Conservation (phyloP, 1,140 invertebrate genomes). For the Ceratina australensis region DNA sequence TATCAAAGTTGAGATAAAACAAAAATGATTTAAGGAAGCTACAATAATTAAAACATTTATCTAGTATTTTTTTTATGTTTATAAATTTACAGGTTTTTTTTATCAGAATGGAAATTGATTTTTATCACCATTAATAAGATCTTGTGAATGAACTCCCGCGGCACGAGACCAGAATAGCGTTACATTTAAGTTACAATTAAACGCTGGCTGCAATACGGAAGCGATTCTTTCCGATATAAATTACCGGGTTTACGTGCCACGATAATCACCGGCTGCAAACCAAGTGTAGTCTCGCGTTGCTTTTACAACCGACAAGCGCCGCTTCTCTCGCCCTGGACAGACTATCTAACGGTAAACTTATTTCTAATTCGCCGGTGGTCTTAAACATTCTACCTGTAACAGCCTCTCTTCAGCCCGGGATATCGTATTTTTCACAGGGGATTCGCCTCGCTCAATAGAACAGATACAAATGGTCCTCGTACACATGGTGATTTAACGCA, state of each 20-base stretch:
- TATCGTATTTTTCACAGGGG: no score
- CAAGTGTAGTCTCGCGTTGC: conserved; percentile 16
- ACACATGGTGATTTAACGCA: no score
- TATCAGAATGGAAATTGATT: no score
- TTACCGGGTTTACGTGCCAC: conserved; percentile 7
- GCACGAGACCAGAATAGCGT: neutral
- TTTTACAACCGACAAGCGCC: conserved; percentile 7
- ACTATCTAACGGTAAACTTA: conserved; percentile 31
- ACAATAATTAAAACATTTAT: no score
- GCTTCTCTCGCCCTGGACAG: neutral
- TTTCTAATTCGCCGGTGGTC: conserved; percentile 20
- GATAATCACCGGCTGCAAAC: conserved; percentile 30
- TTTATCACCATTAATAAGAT: no score
- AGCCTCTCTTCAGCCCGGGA: neutral
- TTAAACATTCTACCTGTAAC: neutral
- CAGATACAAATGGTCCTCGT: no score
- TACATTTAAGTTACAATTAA: conserved; percentile 18
- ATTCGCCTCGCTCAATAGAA: no score
- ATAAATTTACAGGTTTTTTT: no score
- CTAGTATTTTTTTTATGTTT: no score
- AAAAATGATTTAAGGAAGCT: no score
- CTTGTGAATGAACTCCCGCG: neutral
- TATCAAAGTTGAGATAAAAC: no score
- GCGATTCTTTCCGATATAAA: conserved; percentile 36
- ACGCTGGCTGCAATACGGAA: conserved; percentile 25